Evolutionary conservation across 1,140 invertebrate genomes (phyloP), one percentile per base, ranked within the genome.

Genomic region (Danaus melanippus): DNA sequence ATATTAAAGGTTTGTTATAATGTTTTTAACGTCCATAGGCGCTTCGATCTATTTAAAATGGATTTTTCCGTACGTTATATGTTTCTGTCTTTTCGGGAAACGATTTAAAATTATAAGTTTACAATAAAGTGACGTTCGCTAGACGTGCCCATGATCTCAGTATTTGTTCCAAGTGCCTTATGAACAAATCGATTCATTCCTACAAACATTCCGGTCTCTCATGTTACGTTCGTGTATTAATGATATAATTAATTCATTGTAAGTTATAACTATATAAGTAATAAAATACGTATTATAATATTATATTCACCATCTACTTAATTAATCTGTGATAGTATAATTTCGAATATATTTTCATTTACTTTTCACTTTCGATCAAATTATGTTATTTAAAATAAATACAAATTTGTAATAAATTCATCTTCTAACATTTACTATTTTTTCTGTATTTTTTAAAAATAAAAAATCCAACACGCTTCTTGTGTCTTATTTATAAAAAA

Each of bases 151-250:
- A 70, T 70, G 64, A 72, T 79, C 66, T 79, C 69, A 77, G 67
- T 83, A 83, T 84, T 85, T 82, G 79, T 85, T 85, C 77, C 76
- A 85, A 85, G 82, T 85, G 82, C 82, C 82, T 85, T 85, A 85
- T 76, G 79, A 85, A 78, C 79, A 83, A 85, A 80, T 84, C 70
- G 69, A 71, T 74, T 64, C 75, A 83, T 83, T 84, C 78, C 79
- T 76, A 75, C 50, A 64, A 62, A 72, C 74, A 79, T 79, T 81
- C 74, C 72, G 66, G 60, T 40, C 46, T 56, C 5, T 44, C 12
- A 44, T n/a, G 12, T 44, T 44, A 44, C 43, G 12, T 12, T 41
- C 32, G 46, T 53, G 11, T 53, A 45, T 50, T 51, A 10, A 49
- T 9, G 8, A 40, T 43, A 45, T 50, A 12, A 12, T 17, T 50